phyloP scores from a whole-genome alignment of 2,797 vertebrate species.

The Poliocrania exsul region DNA sequence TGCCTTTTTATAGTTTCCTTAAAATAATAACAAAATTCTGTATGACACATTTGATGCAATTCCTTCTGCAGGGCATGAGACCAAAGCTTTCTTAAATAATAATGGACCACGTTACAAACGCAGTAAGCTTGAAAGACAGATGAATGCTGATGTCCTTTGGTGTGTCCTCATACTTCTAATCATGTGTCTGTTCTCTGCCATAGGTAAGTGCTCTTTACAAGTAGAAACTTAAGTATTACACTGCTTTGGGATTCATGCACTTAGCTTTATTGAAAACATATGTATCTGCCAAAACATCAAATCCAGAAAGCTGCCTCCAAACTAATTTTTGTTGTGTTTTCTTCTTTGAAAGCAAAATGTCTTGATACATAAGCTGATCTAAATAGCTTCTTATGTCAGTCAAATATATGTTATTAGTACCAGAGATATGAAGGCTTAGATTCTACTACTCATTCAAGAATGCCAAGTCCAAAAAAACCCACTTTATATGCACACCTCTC shows the following conservation, averaged over 20 bases:
- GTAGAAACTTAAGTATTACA: neutral
- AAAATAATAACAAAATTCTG: neutral
- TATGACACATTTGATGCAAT: neutral
- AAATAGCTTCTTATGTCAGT: neutral
- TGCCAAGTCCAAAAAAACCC: neutral
- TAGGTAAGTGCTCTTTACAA: constrained; percentile 82
- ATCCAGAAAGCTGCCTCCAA: neutral
- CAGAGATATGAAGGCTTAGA: neutral
- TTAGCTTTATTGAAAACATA: neutral
- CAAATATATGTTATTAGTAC: neutral
- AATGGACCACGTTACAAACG: constrained; percentile 96
- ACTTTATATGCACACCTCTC: neutral
- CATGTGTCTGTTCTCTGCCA: constrained; percentile 93
- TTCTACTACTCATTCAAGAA: neutral
- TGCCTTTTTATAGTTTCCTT: neutral
- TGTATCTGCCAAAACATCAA: neutral
- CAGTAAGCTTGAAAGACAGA: constrained; percentile 94
- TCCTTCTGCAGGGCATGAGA: constrained; percentile 89
- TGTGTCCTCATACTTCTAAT: constrained; percentile 94
- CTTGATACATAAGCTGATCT: neutral
- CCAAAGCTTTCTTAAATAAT: constrained; percentile 98
- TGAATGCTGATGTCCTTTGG: constrained; percentile 96
- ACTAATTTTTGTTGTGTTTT: neutral
- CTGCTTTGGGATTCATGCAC: neutral
- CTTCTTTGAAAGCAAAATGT: neutral